Evolutionary conservation across 2,113 vertebrate genomes (phyloP).

Genomic region (Gasterosteus nipponicus): DNA sequence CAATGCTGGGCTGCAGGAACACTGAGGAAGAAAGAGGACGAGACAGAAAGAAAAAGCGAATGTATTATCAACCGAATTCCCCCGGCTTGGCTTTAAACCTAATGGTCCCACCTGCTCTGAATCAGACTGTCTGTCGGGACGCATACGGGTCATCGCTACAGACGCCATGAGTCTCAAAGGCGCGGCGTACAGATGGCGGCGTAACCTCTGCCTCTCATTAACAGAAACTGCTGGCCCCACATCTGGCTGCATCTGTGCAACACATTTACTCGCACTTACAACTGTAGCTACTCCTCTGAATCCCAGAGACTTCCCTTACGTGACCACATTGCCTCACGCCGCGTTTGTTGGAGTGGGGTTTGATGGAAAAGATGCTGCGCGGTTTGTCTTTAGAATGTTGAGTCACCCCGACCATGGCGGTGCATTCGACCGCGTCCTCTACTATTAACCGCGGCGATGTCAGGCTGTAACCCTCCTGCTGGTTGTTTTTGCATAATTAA

Average conservation of each 20-base stretch:
- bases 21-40: background rate
- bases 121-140: slow-evolving; percentile 58
- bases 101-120: slow-evolving; percentile 72
- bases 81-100: slow-evolving; percentile 58
- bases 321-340: slow-evolving; percentile 52
- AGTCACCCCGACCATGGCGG: slow-evolving; percentile 29
- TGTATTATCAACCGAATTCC: slow-evolving; percentile 51
- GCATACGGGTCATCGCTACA: slow-evolving; percentile 50
- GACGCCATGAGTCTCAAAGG: slow-evolving; percentile 57
- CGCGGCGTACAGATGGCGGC: slow-evolving; percentile 69
- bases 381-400: slow-evolving; percentile 36
- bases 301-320: slow-evolving; percentile 51
- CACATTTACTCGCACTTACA: slow-evolving; percentile 26
- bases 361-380: slow-evolving; percentile 44
- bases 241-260: slow-evolving; percentile 54
- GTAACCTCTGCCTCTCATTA: slow-evolving; percentile 45
- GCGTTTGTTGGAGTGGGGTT: slow-evolving; percentile 25
- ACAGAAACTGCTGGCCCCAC: slow-evolving; percentile 44
- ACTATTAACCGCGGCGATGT: slow-evolving; percentile 19
- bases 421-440: slow-evolving; percentile 23
- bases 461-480: slow-evolving; percentile 22
- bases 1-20: slow-evolving; percentile 28
- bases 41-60: slow-evolving; percentile 23
- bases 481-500: background rate
- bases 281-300: slow-evolving; percentile 8